These are phyloP conservation scores for Antennarius maculatus DNA, from an alignment of 2,797 vertebrate species.

Conservation along the genomic window DNA sequence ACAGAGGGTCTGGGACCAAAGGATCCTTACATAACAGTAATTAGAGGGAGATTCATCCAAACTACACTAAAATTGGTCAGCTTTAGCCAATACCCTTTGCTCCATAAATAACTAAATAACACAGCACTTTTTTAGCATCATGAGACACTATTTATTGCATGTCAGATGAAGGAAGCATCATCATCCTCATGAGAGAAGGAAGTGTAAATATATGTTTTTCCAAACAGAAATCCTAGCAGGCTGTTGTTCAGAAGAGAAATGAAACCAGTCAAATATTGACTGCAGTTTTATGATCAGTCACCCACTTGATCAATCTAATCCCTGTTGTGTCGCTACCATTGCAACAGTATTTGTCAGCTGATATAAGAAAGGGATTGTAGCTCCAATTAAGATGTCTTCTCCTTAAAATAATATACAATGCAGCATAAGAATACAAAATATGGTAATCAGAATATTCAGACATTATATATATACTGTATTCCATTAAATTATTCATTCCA, in stretches of 20 bases:
- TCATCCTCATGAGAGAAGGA: constrained; percentile 41
- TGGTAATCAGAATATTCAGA: background rate
- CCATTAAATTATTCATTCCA: background rate
- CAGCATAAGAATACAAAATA: too few species aligned
- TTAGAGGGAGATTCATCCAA: constrained; percentile 71
- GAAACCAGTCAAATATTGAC: constrained; percentile 77
- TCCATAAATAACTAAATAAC: constrained; percentile 64
- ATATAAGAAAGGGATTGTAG: constrained; percentile 43
- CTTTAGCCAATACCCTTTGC: constrained; percentile 68
- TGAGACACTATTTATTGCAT: constrained; percentile 59
- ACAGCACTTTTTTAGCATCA: constrained; percentile 55
- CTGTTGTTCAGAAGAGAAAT: constrained; percentile 63
- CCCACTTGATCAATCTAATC: constrained; percentile 81
- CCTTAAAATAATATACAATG: background rate
- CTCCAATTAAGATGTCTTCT: constrained; percentile 12
- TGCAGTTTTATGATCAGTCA: constrained; percentile 74
- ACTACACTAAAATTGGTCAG: constrained; percentile 71
- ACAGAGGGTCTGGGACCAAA: constrained; percentile 61
- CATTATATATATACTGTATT: background rate
- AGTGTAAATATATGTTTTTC: constrained; percentile 72
- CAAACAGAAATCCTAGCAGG: constrained; percentile 52
- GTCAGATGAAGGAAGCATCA: constrained; percentile 58
- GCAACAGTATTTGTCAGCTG: constrained; percentile 80
- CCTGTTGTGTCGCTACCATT: constrained; percentile 75
- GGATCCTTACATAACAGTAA: constrained; percentile 70